Base-by-base conservation (phyloP, 1,140 invertebrate species). In the Tenebrio molitor region DNA sequence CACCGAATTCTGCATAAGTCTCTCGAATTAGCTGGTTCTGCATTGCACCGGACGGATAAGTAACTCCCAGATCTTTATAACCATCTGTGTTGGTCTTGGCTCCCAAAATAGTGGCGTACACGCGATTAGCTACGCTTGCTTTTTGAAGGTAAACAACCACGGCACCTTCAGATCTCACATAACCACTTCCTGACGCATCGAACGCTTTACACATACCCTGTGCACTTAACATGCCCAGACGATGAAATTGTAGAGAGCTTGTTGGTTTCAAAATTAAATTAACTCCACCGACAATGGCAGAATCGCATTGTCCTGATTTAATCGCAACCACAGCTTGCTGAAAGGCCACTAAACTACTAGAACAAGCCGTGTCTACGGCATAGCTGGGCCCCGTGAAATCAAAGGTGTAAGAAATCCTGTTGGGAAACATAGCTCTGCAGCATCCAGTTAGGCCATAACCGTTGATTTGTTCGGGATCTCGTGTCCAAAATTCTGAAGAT, bases 401-500 rank as follows among this genome's bases (percentile, higher is more conserved):
- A 85, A 98, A 99, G 6, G 95, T 93, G 85, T 92, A 99, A 0
- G 96, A 98, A 29, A 99, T 89, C 79, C 97, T 90, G 83, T 99
- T 99, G 34, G 96, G 90, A 83, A 99, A 97, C 97, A 99, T 99
- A 19, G 96, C 93, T 36, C 94, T 87, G 62, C 92, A 92, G 83
- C 95, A 97, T 16, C 97, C 97, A 1, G 94, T 97, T 74, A 99
- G 86, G 25, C 91, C 94, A 84, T 99, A 99, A 64, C 97, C 97
- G 80, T 93, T 95, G 0, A 96, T 89, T 77, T 88, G 87, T 39
- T 95, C 92, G 0, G 89, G 86, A 82, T 94, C 89, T 14, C 79
- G 77, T 10, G 89, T 90, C 91, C 92, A 96, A 75, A 88, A 90
- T 80, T 97, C 93, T 74, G 94, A 92, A 1, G 93, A 91, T 82